A percentile compares a stretch with the other conserved stretches of the same genome.
Evolutionary conservation across 1,140 invertebrate genomes (phyloP).

Genomic region (Anthonomus grandis): DNA sequence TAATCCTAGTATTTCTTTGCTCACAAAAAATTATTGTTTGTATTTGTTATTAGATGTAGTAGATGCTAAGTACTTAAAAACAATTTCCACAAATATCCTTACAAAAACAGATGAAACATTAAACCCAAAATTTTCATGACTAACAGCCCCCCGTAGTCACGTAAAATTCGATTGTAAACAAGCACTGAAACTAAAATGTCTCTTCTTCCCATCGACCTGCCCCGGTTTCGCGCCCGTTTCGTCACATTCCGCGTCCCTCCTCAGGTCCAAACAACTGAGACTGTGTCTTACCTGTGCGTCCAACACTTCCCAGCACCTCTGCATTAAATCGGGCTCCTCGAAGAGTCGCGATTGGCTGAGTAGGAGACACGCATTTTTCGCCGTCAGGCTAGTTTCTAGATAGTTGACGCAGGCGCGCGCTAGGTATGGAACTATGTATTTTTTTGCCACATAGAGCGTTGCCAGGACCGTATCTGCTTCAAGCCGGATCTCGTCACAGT

Average conservation of each 20-base stretch:
- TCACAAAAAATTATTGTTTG: no score
- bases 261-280: slow-evolving; percentile 42
- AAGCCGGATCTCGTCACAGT: slow-evolving; percentile 92
- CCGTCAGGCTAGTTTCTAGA: slow-evolving; percentile 86
- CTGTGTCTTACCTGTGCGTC: slow-evolving; percentile 75
- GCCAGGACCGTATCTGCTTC: slow-evolving; percentile 88
- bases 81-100: no score
- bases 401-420: slow-evolving; percentile 87
- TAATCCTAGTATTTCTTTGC: no score
- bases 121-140: no score
- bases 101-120: no score
- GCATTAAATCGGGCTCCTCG: slow-evolving; percentile 90
- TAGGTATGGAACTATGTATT: slow-evolving; percentile 89
- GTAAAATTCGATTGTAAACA: slow-evolving; percentile 23
- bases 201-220: slow-evolving; percentile 11
- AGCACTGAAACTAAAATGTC: slow-evolving; percentile 41
- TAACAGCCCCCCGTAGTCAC: slow-evolving; percentile 13
- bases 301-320: slow-evolving; percentile 93
- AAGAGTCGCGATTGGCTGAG: slow-evolving; percentile 87
- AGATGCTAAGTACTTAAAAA: no score
- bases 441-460: slow-evolving; percentile 88
- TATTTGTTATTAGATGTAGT: no score
- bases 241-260: slow-evolving; percentile 11
- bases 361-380: slow-evolving; percentile 88
- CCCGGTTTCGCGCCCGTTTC: neutral